phyloP scores from a whole-genome alignment of 2,888 invertebrate genomes.

The Dolichopus griseipennis region DNA sequence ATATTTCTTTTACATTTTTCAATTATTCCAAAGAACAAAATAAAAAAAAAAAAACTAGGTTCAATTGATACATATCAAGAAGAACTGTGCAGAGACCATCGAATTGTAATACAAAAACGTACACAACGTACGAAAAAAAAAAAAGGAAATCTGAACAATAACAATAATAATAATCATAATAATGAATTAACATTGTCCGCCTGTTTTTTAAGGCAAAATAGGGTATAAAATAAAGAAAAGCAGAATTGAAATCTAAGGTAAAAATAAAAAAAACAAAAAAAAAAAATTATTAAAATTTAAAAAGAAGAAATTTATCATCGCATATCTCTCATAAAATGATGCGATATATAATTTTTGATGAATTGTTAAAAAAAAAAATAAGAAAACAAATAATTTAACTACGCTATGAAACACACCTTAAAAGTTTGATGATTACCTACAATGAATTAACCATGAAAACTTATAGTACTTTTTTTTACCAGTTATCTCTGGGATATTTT shows the following conservation, averaged over 20 bases:
- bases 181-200: slow-evolving; percentile 4
- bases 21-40: too few relatives aligned
- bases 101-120: not conserved
- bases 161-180: not conserved
- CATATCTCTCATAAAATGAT: not conserved
- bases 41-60: too few relatives aligned
- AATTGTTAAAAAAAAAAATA: not conserved
- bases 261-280: not conserved
- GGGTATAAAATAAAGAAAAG: too few relatives aligned
- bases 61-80: not conserved
- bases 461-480: too few relatives aligned
- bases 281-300: not conserved
- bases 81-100: not conserved
- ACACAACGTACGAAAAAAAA: too few relatives aligned
- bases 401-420: not conserved
- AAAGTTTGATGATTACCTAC: not conserved
- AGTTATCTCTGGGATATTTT: too few relatives aligned
- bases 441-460: too few relatives aligned
- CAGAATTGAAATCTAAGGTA: too few relatives aligned
- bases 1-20: too few relatives aligned
- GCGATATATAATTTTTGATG: slow-evolving; percentile 1
- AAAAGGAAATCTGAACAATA: not conserved
- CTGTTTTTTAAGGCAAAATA: not conserved
- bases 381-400: not conserved
- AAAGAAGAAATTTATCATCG: not conserved